Evolutionary conservation across 92 coral and sea anemone species (phyloP), one percentile per base, ranked within the genome.

Genomic region (Phenganax marumi): DNA sequence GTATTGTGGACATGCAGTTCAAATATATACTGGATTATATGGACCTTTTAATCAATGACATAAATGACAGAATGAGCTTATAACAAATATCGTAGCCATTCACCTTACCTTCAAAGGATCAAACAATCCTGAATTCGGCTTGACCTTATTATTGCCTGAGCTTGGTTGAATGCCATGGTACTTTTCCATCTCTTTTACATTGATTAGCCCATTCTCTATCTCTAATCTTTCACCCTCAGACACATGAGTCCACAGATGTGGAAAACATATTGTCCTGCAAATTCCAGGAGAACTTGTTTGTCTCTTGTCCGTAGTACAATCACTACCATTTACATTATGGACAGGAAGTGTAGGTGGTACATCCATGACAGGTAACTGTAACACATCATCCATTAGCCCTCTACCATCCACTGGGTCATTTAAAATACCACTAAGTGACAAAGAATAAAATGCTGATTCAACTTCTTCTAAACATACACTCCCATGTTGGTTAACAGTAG

Each of bases 51-150:
- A 14, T 56, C 17, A 56, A 21, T 14, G 17, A 56, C 63, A 56
- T 56, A 21, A 14, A 56, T 56, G 63, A 14, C 63, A 14, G 21
- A 14, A 56, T 14, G 21, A 56, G 63, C 63, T 21, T 56, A 7
- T 56, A 14, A 14, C 22, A 56, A 56, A 8, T 14, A 14, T 21
- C 1, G 17, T 56, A 14, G 70, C 12, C 16, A 63, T 8, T 26
- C 10, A n/a, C 18, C 63, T 21, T 26, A 33, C 76, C 76, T 47
- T 70, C 23, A 47, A 49, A 21, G 79, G 63, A 55, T 74, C 79
- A 74, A 74, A 74, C 19, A 74, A 48, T 49, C 62, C 79, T 51
- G 79, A 74, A 74, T 74, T 74, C 19, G 48, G 21, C 23, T 51
- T 22, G 10, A 74, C 64, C 52, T 33, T 51, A 8, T 52, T 74